Evolutionary conservation across 2,888 invertebrate genomes (phyloP).

Genomic region (Noctua comes): DNA sequence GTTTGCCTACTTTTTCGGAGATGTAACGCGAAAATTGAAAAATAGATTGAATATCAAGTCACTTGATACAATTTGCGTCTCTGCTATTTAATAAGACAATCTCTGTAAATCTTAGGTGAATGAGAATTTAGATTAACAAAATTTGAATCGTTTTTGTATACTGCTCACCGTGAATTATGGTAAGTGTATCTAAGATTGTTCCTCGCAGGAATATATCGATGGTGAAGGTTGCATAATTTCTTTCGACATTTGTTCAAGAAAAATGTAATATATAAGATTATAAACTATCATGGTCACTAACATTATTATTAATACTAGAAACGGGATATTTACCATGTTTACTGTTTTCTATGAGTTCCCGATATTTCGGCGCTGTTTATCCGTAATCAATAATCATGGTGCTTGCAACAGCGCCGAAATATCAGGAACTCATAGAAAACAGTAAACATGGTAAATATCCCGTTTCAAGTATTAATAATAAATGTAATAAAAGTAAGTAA

Average conservation of each 20-base stretch:
- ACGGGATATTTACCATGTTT: too few species aligned
- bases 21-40: conserved; percentile 67
- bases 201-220: background rate
- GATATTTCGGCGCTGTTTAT: too few species aligned
- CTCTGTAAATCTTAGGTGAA: conserved; percentile 33
- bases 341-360: too few species aligned
- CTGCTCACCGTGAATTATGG: background rate
- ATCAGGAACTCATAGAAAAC: too few species aligned
- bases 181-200: background rate
- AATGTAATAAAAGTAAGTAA: background rate
- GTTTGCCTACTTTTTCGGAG: conserved; percentile 51
- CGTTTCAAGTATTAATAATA: too few species aligned
- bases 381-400: too few species aligned
- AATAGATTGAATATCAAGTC: conserved; percentile 68
- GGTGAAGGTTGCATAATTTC: background rate
- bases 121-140: conserved; percentile 38
- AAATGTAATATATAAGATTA: background rate
- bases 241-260: background rate
- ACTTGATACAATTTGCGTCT: conserved; percentile 61
- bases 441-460: too few species aligned
- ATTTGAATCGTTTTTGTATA: conserved; percentile 9
- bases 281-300: too few species aligned
- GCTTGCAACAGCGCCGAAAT: too few species aligned
- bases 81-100: conserved; percentile 62
- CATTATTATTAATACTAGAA: too few species aligned